Conservation (phyloP, 2,113 vertebrate genomes). For the Calidris pygmaea region DNA sequence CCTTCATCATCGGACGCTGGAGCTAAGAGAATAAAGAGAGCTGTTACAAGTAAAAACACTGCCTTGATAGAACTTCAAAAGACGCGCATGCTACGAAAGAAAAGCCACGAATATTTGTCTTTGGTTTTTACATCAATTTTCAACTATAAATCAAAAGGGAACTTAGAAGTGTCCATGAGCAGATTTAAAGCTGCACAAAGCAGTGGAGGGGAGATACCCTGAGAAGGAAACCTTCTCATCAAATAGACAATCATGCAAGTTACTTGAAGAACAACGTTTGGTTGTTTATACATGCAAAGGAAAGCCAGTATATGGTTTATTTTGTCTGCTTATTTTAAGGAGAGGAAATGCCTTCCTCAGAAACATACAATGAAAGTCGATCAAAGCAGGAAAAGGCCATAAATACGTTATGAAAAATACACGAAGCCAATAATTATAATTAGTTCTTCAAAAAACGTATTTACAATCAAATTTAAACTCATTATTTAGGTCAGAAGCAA, state of each 20-base stretch:
- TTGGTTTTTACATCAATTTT: background rate
- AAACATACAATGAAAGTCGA: background rate
- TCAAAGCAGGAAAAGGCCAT: background rate
- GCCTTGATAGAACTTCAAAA: slow-evolving; percentile 42
- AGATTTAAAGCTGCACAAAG: background rate
- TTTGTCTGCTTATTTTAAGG: background rate
- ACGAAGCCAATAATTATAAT: background rate
- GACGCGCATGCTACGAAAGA: background rate
- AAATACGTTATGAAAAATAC: background rate
- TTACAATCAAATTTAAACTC: background rate
- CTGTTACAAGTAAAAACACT: slow-evolving; percentile 93
- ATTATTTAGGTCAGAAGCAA: background rate
- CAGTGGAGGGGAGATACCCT: background rate
- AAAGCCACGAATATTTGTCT: background rate
- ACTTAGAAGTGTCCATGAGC: background rate
- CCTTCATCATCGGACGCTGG: slow-evolving; percentile 98
- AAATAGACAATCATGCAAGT: background rate
- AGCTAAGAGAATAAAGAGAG: slow-evolving; percentile 96
- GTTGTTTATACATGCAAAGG: background rate
- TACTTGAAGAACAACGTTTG: background rate
- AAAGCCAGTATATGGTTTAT: background rate
- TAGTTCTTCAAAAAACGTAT: background rate
- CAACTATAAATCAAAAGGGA: background rate
- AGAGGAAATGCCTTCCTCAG: background rate
- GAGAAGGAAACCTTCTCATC: background rate